These are phyloP conservation scores for Spheniscus humboldti DNA, from an alignment of 2,797 vertebrate species.

Conservation along the genomic window DNA sequence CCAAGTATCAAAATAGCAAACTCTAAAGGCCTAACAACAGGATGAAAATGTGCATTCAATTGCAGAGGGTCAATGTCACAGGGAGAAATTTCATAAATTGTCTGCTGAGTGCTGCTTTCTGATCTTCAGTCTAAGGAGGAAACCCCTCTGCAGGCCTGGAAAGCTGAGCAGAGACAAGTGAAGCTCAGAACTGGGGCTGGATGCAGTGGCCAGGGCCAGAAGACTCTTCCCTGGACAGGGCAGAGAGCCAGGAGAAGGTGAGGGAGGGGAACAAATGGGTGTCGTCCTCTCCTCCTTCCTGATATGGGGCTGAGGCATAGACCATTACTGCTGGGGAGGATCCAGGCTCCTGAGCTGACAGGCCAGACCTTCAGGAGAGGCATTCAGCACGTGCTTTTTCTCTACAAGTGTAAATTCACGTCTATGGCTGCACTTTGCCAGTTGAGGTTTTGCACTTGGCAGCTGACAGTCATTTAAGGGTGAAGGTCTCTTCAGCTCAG, in stretches of 20 bases:
- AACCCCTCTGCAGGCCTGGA: not conserved
- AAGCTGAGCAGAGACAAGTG: not conserved
- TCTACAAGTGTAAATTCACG: not conserved
- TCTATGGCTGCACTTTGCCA: not conserved
- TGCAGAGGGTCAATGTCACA: not conserved
- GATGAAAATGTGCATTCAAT: not conserved
- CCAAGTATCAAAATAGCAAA: not conserved
- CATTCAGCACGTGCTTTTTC: not conserved
- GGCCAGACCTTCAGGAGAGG: not conserved
- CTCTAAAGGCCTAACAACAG: not conserved
- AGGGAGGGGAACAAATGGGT: not conserved
- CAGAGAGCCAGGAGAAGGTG: not conserved
- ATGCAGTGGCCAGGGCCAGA: not conserved
- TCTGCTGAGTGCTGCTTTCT: not conserved
- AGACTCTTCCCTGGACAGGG: not conserved
- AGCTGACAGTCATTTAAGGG: not conserved
- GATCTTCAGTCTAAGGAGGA: not conserved
- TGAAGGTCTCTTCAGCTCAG: not conserved
- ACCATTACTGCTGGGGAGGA: not conserved
- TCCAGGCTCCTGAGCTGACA: not conserved
- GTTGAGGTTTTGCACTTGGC: rapidly evolving
- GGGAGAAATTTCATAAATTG: not conserved
- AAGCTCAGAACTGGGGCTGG: not conserved
- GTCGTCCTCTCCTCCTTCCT: not conserved
- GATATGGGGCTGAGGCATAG: not conserved